Percentiles rank a stretch among this genome's conserved stretches.
Conservation (phyloP, 2,113 vertebrate species). For the Plecotus auritus region DNA sequence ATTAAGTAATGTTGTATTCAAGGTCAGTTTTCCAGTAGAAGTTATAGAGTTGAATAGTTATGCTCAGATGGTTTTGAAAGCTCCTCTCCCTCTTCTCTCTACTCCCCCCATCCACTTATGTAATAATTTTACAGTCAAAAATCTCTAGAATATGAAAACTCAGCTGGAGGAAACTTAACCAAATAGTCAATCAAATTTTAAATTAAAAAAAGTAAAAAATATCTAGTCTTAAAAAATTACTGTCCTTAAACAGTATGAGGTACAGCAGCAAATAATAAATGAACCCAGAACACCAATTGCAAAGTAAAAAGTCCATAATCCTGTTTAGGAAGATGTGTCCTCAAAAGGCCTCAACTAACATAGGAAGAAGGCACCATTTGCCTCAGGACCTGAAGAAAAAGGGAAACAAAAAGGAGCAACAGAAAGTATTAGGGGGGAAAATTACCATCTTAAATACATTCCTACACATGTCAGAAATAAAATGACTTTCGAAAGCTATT, state of each 20-base stretch:
- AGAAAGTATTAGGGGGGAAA: slow-evolving; percentile 51
- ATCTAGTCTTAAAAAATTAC: slow-evolving; percentile 73
- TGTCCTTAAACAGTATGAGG: slow-evolving; percentile 75
- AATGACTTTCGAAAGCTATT: slow-evolving; percentile 78
- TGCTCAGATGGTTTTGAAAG: not conserved
- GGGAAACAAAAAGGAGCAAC: not conserved
- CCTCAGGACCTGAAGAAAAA: slow-evolving; percentile 40
- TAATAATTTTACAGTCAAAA: slow-evolving; percentile 1
- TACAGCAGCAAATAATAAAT: slow-evolving; percentile 71
- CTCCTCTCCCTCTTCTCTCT: not conserved
- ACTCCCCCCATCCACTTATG: not conserved
- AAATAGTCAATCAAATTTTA: slow-evolving; percentile 68
- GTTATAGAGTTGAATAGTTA: slow-evolving; percentile 10
- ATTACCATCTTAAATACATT: slow-evolving; percentile 59
- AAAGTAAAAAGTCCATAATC: slow-evolving; percentile 64
- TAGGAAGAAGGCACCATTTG: slow-evolving; percentile 2
- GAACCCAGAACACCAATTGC: slow-evolving; percentile 36
- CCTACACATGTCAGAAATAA: slow-evolving; percentile 73
- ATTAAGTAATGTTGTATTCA: not conserved
- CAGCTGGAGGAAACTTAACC: slow-evolving; percentile 63
- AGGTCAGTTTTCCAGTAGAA: slow-evolving; percentile 27
- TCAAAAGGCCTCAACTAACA: not conserved
- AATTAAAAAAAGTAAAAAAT: slow-evolving; percentile 74
- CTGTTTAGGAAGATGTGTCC: slow-evolving; percentile 45
- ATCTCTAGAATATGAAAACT: slow-evolving; percentile 60